These are phyloP conservation scores for Cyphomyrus discorhynchus DNA, from an alignment of 2,113 vertebrate species.

Conservation along the genomic window DNA sequence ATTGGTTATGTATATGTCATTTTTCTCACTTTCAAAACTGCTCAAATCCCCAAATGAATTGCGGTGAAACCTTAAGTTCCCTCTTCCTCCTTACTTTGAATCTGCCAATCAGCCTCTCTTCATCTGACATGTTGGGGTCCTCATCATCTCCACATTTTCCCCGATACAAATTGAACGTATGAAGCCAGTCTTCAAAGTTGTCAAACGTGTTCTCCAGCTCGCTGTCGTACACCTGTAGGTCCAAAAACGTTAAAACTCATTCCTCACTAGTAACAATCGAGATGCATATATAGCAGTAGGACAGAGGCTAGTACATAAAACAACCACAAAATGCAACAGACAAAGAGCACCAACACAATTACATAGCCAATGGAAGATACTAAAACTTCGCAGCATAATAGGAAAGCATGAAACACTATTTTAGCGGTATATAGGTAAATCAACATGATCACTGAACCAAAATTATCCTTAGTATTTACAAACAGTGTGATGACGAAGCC, in stretches of 20 bases:
- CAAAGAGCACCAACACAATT: not conserved
- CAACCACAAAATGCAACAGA: not conserved
- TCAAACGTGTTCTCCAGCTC: slow-evolving; percentile 84
- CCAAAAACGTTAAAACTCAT: not conserved
- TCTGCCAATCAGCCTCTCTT: slow-evolving; percentile 85
- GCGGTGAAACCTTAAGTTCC: not conserved
- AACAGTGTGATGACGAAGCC: not conserved
- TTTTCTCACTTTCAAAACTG: not conserved
- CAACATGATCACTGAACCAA: not conserved
- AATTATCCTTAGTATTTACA: not conserved
- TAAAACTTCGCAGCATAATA: not conserved
- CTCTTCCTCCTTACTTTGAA: slow-evolving; percentile 72
- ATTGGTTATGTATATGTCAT: not conserved
- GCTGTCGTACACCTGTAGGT: slow-evolving; percentile 78
- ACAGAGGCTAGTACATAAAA: not conserved
- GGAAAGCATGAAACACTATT: not conserved
- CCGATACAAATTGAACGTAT: slow-evolving; percentile 89
- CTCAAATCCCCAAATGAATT: not conserved
- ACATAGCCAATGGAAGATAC: not conserved
- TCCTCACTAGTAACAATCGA: not conserved
- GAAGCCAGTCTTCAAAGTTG: slow-evolving; percentile 93
- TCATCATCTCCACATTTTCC: slow-evolving; percentile 89
- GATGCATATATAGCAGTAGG: not conserved
- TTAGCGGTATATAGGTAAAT: not conserved
- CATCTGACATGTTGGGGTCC: slow-evolving; percentile 68